Conservation (phyloP, 2,797 vertebrate species). For the Pipistrellus pipistrellus region DNA sequence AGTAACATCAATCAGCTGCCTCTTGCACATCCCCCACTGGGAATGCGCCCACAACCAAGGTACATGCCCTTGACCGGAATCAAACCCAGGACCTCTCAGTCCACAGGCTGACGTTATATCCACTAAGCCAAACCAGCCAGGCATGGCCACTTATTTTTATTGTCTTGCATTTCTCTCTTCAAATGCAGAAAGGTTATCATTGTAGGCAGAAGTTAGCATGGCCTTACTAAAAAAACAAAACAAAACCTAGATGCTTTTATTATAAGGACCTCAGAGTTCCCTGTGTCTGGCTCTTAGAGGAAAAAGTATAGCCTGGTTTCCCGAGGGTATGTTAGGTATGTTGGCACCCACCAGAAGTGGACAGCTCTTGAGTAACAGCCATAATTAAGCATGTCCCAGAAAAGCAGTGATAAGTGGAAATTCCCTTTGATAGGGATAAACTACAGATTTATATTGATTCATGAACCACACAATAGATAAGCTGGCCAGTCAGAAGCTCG, state of each 20-base stretch:
- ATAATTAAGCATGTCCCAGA: neutral
- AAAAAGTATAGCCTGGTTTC: neutral
- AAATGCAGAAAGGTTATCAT: neutral
- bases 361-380: neutral
- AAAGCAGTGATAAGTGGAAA: neutral
- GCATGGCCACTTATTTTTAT: neutral
- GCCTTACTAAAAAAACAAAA: neutral
- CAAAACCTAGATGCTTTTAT: neutral
- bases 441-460: neutral
- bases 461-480: neutral
- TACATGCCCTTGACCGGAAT: too few relatives aligned
- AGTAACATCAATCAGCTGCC: too few relatives aligned
- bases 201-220: neutral
- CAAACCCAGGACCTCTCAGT: too few relatives aligned
- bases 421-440: neutral
- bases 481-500: neutral
- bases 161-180: neutral
- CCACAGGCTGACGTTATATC: too few relatives aligned
- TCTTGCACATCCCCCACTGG: too few relatives aligned
- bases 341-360: neutral
- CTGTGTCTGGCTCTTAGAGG: neutral
- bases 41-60: too few relatives aligned
- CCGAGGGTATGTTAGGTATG: neutral
- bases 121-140: too few relatives aligned
- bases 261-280: neutral